Conservation (phyloP, 2,888 invertebrate genomes). For the Ferdinandea cuprea region DNA sequence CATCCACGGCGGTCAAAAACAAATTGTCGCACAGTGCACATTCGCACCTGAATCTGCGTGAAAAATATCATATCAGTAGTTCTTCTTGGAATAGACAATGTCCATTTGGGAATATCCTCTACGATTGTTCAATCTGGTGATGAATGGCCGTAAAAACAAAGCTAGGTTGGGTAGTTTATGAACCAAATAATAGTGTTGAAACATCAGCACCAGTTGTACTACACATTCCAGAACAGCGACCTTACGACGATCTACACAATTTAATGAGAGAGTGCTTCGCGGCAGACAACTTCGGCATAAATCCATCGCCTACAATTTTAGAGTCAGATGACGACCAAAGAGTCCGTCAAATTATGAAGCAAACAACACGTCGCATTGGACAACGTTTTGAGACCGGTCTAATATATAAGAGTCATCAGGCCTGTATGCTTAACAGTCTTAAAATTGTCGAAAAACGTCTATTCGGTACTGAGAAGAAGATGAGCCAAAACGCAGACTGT, state of each 20-base stretch:
- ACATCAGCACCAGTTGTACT: constrained; percentile 2
- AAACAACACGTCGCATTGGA: too few relatives aligned
- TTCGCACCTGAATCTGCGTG: background rate
- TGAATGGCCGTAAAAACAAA: constrained; percentile 19
- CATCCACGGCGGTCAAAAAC: background rate
- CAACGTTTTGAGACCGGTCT: background rate
- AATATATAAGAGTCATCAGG: background rate
- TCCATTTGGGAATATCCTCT: background rate
- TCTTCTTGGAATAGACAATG: constrained; percentile 6
- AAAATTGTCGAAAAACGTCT: background rate
- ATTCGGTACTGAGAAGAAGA: background rate
- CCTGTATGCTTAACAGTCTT: background rate
- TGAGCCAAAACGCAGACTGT: background rate
- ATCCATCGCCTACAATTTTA: too few relatives aligned
- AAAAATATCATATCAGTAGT: background rate
- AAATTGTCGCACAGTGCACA: background rate
- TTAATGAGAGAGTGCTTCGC: too few relatives aligned
- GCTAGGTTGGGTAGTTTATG: too few relatives aligned
- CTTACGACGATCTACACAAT: background rate
- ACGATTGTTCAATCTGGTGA: background rate
- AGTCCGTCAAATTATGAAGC: too few relatives aligned
- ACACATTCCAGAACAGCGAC: constrained; percentile 19
- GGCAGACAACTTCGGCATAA: too few relatives aligned
- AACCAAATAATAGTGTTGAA: background rate
- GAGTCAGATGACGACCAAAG: too few relatives aligned